Evolutionary conservation across 2,113 vertebrate species (phyloP).

Genomic region (Siniperca knerii): DNA sequence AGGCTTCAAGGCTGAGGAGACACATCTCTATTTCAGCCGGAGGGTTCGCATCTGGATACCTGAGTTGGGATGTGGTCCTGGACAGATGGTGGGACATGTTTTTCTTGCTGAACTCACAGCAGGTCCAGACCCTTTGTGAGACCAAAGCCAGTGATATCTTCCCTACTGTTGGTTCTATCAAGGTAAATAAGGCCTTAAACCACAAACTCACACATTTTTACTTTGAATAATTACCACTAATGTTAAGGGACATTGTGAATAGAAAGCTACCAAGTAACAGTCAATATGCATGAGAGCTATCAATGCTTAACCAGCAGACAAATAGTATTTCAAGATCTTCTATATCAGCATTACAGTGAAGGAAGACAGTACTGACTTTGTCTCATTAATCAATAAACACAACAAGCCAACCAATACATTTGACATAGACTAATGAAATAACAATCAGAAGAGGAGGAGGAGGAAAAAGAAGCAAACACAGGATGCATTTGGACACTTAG

Average conservation of each 20-base stretch:
- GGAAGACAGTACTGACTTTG: conserved; percentile 58
- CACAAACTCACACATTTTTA: conserved; percentile 20
- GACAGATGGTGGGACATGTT: conserved; percentile 53
- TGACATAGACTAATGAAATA: conserved; percentile 67
- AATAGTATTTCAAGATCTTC: conserved; percentile 69
- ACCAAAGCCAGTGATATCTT: conserved; percentile 20
- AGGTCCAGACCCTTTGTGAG: neutral
- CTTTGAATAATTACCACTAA: conserved; percentile 64
- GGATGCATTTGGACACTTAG: conserved; percentile 13
- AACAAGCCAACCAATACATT: conserved; percentile 60
- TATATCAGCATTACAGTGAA: conserved; percentile 66
- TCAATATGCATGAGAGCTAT: conserved; percentile 47
- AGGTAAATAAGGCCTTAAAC: conserved; percentile 58
- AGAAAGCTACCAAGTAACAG: conserved; percentile 56
- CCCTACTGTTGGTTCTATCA: conserved; percentile 18
- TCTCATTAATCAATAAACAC: conserved; percentile 69
- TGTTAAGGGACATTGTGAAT: conserved; percentile 50
- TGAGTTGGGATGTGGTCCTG: conserved; percentile 58
- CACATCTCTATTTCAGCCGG: conserved; percentile 75
- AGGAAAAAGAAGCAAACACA: conserved; percentile 3
- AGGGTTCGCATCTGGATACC: conserved; percentile 67
- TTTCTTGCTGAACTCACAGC: conserved; percentile 34
- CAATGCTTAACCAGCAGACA: conserved; percentile 66
- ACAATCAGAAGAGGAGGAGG: conserved; percentile 51
- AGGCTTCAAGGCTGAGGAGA: conserved; percentile 81